Percentiles rank a stretch among this genome's conserved stretches.
Evolutionary conservation across 2,888 invertebrate genomes (phyloP).

Genomic region (Bhutanitis thaidina): DNA sequence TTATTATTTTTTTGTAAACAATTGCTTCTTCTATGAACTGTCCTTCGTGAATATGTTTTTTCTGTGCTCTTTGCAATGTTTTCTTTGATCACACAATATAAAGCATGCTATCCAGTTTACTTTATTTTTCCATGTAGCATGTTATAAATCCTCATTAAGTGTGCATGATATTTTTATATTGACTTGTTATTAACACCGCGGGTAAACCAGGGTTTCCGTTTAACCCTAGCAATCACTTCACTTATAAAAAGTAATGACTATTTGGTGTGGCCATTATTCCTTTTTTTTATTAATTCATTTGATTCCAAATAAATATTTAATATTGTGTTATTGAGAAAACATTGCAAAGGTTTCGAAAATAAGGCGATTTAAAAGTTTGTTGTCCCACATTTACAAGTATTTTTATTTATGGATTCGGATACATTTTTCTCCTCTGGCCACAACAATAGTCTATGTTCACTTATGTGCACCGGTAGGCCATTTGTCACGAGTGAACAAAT

Average conservation of each 20-base stretch:
- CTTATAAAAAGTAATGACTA: conserved; percentile 49
- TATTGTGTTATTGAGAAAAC: conserved; percentile 48
- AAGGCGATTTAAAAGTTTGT: not conserved
- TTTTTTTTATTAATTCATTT: conserved; percentile 25
- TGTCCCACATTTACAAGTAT: not conserved
- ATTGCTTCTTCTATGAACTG: too few species aligned
- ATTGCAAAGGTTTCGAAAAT: conserved; percentile 62
- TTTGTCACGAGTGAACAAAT: conserved; percentile 76
- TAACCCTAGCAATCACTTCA: conserved; percentile 35
- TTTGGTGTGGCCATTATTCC: conserved; percentile 67
- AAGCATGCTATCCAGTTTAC: conserved; percentile 38
- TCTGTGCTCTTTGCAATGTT: conserved; percentile 76
- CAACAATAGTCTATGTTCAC: conserved; percentile 73
- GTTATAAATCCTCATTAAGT: conserved; percentile 16
- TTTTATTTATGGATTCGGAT: not conserved
- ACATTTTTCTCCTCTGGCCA: conserved; percentile 47
- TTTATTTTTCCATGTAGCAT: conserved; percentile 33
- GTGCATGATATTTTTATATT: conserved; percentile 21
- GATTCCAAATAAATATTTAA: conserved; percentile 17
- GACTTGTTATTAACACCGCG: conserved; percentile 28
- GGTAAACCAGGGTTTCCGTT: conserved; percentile 41
- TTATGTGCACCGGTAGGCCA: conserved; percentile 68
- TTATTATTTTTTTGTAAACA: too few species aligned
- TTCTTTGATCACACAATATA: conserved; percentile 57
- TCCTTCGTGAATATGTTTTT: conserved; percentile 31